Base-by-base conservation (phyloP, 2,888 invertebrate species). In the Periphyllus acericola region DNA sequence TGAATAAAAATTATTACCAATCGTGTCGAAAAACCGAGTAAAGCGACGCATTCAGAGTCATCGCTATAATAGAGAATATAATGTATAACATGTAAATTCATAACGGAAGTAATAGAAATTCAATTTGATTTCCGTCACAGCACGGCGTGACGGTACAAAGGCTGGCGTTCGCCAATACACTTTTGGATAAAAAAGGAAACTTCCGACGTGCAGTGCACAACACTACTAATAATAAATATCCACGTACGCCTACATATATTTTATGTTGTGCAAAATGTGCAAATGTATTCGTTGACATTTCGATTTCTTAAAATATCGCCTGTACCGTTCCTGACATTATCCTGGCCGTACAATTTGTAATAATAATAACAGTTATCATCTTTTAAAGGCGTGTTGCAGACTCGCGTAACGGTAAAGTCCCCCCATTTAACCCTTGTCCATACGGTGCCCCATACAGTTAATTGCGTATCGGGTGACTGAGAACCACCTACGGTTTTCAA, bases 51-150 rank as follows among this genome's bases (percentile, higher is more conserved):
- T 21, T 60, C 19, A 25, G 19, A 25, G 21, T 68, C 29, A 29
- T 32, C 11, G 14, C 32, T 71, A 71, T 32, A 66, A 46, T 14
- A 11, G 46, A 8, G 46, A 46, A 46, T 46, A 66, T 66, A 46
- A 46, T 46, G 11, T 21, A 60, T 60, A 71, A 29, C 19, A 34
- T 52, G 8, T 32, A 32, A 68, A 80, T 40, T 66, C 80, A 40
- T 40, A 68, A 32, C 80, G 80, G 80, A 80, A 66, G 29, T 80
- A n/a, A 66, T 80, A 34, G 40, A 80, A 80, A 80, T 66, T 80
- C 66, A 29, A 68, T 80, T 40, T 66, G 80, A 80, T 80, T 66
- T 68, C 66, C 80, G 80, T 17, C 55, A 4, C 4, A 9, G 52
- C 32, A 25, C 60, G 11, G 21, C 4, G 34, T 8, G 55, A 25